A percentile compares a stretch with the other conserved stretches of the same genome.
Conservation (phyloP, 2,113 vertebrate genomes). For the Mirza zaza region DNA sequence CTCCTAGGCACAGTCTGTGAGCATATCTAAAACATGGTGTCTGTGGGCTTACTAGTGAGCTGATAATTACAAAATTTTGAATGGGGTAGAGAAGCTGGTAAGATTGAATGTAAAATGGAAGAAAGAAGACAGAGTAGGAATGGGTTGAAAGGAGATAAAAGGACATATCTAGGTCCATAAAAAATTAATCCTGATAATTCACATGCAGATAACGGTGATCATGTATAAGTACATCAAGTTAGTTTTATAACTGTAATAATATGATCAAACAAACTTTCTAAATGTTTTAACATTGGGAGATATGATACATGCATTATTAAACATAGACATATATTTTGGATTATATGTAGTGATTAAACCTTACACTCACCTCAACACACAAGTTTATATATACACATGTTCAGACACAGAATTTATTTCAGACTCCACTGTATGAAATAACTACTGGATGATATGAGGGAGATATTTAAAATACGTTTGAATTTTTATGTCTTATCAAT, state of each 20-base stretch:
- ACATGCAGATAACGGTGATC: neutral
- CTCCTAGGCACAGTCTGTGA: neutral
- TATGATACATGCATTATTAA: neutral
- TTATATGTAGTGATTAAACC: neutral
- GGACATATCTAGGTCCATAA: neutral
- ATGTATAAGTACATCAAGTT: neutral
- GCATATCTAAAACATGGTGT: neutral
- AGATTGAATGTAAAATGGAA: neutral
- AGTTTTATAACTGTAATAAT: neutral
- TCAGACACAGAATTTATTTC: neutral
- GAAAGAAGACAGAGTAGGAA: neutral
- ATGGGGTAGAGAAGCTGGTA: neutral
- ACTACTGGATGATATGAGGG: neutral
- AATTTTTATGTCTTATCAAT: neutral
- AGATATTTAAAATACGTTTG: neutral
- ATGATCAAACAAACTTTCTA: neutral
- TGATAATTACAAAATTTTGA: neutral
- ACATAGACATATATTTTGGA: neutral
- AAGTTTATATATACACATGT: neutral
- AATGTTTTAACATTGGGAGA: neutral
- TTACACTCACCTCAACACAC: neutral
- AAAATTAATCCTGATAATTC: neutral
- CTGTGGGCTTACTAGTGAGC: rapidly evolving
- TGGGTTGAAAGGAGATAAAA: neutral
- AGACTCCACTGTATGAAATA: neutral